A percentile compares a stretch with the other conserved stretches of the same genome.
Evolutionary conservation across 2,888 invertebrate genomes (phyloP).

Genomic region (Galerucella calmariensis): DNA sequence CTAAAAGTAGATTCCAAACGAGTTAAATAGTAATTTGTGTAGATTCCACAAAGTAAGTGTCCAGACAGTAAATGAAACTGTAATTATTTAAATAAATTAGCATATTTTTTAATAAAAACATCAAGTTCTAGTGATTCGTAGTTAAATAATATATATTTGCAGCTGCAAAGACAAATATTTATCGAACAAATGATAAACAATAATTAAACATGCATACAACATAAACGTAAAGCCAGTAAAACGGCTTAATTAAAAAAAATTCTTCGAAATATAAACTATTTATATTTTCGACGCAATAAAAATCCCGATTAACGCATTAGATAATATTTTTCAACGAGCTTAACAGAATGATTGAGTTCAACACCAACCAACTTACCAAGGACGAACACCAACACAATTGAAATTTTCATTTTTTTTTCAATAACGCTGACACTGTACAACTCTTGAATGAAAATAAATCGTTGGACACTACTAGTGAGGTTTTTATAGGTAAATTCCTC

Average conservation of each 20-base stretch:
- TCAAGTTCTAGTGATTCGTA: too few relatives aligned
- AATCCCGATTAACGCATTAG: neutral
- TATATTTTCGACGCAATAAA: slow-evolving; percentile 12
- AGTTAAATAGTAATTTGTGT: too few relatives aligned
- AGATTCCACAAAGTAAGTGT: too few relatives aligned
- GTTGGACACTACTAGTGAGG: slow-evolving; percentile 21
- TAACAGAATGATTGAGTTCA: slow-evolving; percentile 19
- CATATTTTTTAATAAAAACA: too few relatives aligned
- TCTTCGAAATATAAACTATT: neutral
- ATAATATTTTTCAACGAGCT: slow-evolving; percentile 24
- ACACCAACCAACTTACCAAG: slow-evolving; percentile 48
- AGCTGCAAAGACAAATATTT: too few relatives aligned
- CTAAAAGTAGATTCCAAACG: too few relatives aligned
- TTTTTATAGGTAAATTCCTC: slow-evolving; percentile 46
- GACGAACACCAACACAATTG: slow-evolving; percentile 48
- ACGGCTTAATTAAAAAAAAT: neutral
- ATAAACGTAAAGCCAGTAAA: neutral
- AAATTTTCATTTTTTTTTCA: slow-evolving; percentile 48
- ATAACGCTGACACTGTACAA: slow-evolving; percentile 20
- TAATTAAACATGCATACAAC: neutral
- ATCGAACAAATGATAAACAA: neutral
- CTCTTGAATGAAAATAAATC: slow-evolving; percentile 30
- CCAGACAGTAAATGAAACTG: too few relatives aligned
- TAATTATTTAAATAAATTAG: too few relatives aligned
- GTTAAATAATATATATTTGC: too few relatives aligned